These are phyloP conservation scores for Cataglyphis cursor DNA, from an alignment of 2,888 invertebrate genomes.

Conservation along the genomic window DNA sequence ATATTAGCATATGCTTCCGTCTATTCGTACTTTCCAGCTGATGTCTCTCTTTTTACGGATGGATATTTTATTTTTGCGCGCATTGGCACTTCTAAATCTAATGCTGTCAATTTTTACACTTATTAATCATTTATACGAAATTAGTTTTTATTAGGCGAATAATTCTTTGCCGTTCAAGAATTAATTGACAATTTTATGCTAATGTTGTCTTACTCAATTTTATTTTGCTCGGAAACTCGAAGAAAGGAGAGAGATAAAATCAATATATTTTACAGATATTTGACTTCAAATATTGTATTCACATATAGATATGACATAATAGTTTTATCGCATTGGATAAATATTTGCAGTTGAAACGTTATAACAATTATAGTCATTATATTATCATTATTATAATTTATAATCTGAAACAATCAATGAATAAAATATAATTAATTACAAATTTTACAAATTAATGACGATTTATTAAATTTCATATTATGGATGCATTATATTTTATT, in stretches of 20 bases:
- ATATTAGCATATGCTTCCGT: constrained; percentile 33
- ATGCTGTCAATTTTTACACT: constrained; percentile 18
- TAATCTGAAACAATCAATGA: not conserved
- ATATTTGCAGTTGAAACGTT: not conserved
- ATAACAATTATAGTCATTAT: not conserved
- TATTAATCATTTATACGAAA: not conserved
- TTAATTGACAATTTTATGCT: not conserved
- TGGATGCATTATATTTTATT: not conserved
- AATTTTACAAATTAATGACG: constrained; percentile 5
- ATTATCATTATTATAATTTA: not conserved
- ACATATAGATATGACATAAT: constrained; percentile 6
- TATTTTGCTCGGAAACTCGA: not conserved
- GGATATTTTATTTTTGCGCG: not conserved
- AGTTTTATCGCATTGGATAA: not conserved
- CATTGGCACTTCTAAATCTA: not conserved
- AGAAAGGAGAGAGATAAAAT: not conserved
- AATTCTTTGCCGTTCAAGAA: not conserved
- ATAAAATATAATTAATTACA: constrained; percentile 10
- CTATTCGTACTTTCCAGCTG: constrained; percentile 28
- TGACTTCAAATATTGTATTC: not conserved
- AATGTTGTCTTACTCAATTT: not conserved
- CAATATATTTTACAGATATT: constrained; percentile 1
- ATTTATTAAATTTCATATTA: not conserved
- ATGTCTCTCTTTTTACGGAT: constrained; percentile 28
- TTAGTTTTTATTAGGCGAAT: not conserved